Conservation (phyloP, 2,797 vertebrate species). For the Notolabrus celidotus region DNA sequence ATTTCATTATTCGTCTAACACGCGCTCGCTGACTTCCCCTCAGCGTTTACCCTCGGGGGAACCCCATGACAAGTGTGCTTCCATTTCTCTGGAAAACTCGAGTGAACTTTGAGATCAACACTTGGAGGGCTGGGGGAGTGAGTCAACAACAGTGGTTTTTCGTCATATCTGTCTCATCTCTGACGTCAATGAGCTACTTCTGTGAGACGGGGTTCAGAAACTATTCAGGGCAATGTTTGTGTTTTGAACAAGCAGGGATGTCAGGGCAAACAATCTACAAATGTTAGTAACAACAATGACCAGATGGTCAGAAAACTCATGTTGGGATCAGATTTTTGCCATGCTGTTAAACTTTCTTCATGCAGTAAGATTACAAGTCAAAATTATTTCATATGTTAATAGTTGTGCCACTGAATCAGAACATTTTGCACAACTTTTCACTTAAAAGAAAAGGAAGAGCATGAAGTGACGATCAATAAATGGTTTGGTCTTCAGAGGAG, state of each 20-base stretch:
- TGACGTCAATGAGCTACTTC: not conserved
- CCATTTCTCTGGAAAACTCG: not conserved
- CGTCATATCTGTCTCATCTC: not conserved
- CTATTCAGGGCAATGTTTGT: not conserved
- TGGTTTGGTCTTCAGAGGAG: too few species aligned
- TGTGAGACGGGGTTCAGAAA: not conserved
- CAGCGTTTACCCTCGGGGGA: not conserved
- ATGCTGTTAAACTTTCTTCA: too few species aligned
- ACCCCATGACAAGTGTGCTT: not conserved
- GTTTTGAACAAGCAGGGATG: not conserved
- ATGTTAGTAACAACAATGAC: too few species aligned
- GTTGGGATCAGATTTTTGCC: too few species aligned
- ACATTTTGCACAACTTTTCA: too few species aligned
- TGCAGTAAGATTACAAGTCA: too few species aligned
- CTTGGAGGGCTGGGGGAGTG: not conserved
- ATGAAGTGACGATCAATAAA: too few species aligned
- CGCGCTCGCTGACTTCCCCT: not conserved
- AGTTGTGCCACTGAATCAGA: too few species aligned
- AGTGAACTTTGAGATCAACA: not conserved
- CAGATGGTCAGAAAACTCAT: too few species aligned
- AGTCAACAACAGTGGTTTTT: not conserved
- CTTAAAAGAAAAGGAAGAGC: too few species aligned
- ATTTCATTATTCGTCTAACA: not conserved
- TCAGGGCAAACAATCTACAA: too few species aligned
- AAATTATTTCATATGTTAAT: too few species aligned